Evolutionary conservation across 2,797 vertebrate genomes (phyloP).

Genomic region (Garrulus glandarius): DNA sequence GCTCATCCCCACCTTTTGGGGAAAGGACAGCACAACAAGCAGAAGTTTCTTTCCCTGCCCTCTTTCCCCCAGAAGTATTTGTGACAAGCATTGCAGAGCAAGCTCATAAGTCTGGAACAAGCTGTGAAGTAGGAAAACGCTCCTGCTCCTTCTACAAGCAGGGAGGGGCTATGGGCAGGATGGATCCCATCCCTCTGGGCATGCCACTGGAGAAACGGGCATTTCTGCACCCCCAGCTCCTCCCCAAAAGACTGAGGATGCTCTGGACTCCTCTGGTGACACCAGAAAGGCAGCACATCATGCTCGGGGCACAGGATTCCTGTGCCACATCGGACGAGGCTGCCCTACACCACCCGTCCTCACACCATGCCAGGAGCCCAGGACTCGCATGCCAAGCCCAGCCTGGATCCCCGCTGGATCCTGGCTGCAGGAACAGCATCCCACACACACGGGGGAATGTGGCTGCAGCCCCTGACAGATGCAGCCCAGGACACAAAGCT

Average conservation of each 20-base stretch:
- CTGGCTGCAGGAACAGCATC: background rate
- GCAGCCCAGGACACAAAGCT: background rate
- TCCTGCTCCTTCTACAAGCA: fast-evolving
- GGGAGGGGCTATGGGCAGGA: fast-evolving
- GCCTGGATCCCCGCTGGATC: background rate
- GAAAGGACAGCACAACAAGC: background rate
- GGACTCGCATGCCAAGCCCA: fast-evolving
- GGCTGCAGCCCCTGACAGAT: background rate
- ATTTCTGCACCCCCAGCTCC: background rate
- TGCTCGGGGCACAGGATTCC: fast-evolving
- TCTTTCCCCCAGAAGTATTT: background rate
- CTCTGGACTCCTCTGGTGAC: fast-evolving
- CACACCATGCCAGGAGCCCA: fast-evolving
- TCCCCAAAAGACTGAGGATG: background rate
- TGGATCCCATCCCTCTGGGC: background rate
- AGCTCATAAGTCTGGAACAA: fast-evolving
- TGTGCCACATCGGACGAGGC: fast-evolving
- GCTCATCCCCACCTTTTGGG: background rate
- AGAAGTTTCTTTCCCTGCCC: background rate
- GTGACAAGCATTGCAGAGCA: background rate
- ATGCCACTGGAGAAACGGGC: fast-evolving
- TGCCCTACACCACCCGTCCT: fast-evolving
- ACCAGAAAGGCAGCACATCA: fast-evolving
- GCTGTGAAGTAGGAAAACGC: background rate
- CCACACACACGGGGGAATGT: fast-evolving